Percentiles rank a stretch among this genome's conserved stretches.
Conservation (phyloP, 2,888 invertebrate genomes). For the Xanthia togata region DNA sequence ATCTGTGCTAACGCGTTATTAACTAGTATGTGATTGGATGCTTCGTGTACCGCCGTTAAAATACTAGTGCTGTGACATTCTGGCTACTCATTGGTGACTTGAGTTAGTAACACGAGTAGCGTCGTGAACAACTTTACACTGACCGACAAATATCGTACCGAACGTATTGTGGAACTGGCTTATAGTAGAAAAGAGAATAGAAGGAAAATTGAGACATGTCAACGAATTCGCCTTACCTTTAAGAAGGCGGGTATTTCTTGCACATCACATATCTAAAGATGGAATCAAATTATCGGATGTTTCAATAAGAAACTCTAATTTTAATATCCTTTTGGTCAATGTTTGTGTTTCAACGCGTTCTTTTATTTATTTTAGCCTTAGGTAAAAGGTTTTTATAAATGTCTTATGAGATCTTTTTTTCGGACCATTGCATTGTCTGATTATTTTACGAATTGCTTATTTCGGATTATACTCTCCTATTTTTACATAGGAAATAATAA, state of each 20-base stretch:
- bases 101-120: too few relatives aligned
- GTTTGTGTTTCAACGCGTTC: background rate
- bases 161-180: too few relatives aligned
- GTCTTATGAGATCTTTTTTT: constrained; percentile 22
- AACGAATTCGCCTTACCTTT: background rate
- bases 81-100: too few relatives aligned
- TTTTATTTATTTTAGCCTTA: background rate
- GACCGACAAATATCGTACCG: too few relatives aligned
- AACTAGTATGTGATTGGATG: too few relatives aligned
- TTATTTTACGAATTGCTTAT: constrained; percentile 10
- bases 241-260: background rate
- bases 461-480: background rate
- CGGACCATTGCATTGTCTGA: constrained; percentile 16
- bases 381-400: constrained; percentile 7
- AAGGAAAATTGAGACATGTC: background rate
- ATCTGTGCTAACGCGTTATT: too few relatives aligned
- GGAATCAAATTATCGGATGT: background rate
- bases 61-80: too few relatives aligned
- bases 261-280: background rate
- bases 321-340: background rate
- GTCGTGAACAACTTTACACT: too few relatives aligned
- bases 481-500: background rate
- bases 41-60: too few relatives aligned
- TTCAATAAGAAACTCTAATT: background rate
- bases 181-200: background rate